Conservation (phyloP, 2,888 invertebrate genomes). For the Amphipoea lucens region DNA sequence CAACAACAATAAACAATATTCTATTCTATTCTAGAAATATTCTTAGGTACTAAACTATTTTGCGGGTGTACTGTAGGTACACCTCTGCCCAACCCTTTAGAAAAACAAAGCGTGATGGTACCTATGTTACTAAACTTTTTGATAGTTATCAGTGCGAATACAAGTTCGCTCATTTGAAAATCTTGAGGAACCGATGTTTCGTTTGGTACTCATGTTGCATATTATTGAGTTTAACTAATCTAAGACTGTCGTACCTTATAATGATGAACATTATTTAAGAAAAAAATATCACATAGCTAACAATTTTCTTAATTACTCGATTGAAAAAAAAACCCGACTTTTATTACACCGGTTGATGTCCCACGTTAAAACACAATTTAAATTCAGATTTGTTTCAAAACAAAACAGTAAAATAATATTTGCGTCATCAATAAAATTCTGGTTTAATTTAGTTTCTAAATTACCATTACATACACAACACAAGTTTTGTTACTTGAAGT, state of each 20-base stretch:
- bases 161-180: conserved; percentile 17
- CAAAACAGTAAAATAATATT: conserved; percentile 23
- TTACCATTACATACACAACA: background rate
- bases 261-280: background rate
- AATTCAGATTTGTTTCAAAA: conserved; percentile 14
- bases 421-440: conserved; percentile 27
- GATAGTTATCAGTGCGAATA: background rate
- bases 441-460: conserved; percentile 7
- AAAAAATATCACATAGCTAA: background rate
- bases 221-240: background rate
- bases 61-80: background rate
- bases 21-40: background rate
- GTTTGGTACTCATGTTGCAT: background rate
- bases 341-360: background rate
- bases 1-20: background rate
- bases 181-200: background rate
- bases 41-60: background rate
- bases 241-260: background rate
- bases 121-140: background rate
- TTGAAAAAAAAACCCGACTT: conserved; percentile 5
- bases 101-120: background rate
- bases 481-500: background rate
- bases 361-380: conserved; percentile 11
- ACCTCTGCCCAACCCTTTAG: background rate
- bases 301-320: conserved; percentile 1